These are phyloP conservation scores for Acanthococcus lagerstroemiae DNA, from an alignment of 2,888 invertebrate genomes.

Conservation along the genomic window DNA sequence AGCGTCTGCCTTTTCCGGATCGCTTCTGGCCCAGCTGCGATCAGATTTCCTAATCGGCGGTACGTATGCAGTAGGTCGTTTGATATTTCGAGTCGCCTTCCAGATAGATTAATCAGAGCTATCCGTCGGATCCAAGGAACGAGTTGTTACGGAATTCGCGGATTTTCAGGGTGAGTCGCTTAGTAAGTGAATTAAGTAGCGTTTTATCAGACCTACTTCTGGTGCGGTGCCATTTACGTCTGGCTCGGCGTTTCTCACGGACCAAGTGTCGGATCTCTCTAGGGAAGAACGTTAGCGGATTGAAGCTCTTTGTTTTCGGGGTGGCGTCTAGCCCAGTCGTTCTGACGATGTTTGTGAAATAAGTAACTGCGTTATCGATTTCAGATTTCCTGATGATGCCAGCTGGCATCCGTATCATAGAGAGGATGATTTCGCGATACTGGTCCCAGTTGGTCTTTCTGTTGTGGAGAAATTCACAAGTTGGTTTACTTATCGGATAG, in stretches of 20 bases:
- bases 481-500: neutral
- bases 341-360: neutral
- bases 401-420: neutral
- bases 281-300: neutral
- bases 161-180: too few relatives aligned
- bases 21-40: too few relatives aligned
- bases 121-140: too few relatives aligned
- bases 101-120: too few relatives aligned
- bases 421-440: neutral
- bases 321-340: neutral
- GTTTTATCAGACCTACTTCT: neutral
- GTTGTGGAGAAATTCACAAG: neutral
- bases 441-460: neutral
- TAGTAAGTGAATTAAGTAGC: too few relatives aligned
- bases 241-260: neutral
- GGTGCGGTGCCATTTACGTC: neutral
- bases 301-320: neutral
- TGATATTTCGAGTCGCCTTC: too few relatives aligned
- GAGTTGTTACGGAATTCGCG: too few relatives aligned
- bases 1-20: too few relatives aligned
- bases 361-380: neutral
- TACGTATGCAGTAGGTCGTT: too few relatives aligned
- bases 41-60: too few relatives aligned
- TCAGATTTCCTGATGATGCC: neutral
- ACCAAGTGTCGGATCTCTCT: neutral